These are phyloP conservation scores for Cavia porcellus DNA, from an alignment of 2,113 vertebrate genomes.

Conservation along the genomic window DNA sequence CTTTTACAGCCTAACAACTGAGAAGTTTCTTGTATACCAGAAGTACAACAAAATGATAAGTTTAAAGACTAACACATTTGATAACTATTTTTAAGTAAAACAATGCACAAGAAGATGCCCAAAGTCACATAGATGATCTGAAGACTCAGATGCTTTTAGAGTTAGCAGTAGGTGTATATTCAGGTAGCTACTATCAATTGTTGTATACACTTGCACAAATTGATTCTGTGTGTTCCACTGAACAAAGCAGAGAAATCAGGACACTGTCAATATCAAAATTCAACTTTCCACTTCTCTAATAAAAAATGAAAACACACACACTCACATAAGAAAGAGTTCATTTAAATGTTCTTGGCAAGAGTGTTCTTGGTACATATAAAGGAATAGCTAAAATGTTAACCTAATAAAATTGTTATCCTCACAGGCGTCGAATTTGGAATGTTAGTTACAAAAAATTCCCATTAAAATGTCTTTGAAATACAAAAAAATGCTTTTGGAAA, in stretches of 20 bases:
- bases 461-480: neutral
- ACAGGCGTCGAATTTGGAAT: neutral
- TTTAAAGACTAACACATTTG: neutral
- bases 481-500: neutral
- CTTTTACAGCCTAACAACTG: neutral
- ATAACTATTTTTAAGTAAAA: neutral
- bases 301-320: conserved; percentile 86
- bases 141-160: neutral
- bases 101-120: neutral
- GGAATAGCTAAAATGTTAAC: neutral
- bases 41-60: neutral
- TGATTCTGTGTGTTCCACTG: conserved; percentile 88
- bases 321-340: neutral
- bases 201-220: conserved; percentile 91
- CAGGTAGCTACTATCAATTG: conserved; percentile 16
- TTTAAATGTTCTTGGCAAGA: neutral
- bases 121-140: neutral
- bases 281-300: conserved; percentile 90
- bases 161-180: too few relatives aligned
- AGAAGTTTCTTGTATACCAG: neutral
- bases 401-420: neutral
- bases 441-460: neutral
- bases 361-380: neutral
- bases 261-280: conserved; percentile 83
- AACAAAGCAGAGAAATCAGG: conserved; percentile 85